Conservation (phyloP, 1,140 invertebrate species). For the Tetragonula clypearis region DNA sequence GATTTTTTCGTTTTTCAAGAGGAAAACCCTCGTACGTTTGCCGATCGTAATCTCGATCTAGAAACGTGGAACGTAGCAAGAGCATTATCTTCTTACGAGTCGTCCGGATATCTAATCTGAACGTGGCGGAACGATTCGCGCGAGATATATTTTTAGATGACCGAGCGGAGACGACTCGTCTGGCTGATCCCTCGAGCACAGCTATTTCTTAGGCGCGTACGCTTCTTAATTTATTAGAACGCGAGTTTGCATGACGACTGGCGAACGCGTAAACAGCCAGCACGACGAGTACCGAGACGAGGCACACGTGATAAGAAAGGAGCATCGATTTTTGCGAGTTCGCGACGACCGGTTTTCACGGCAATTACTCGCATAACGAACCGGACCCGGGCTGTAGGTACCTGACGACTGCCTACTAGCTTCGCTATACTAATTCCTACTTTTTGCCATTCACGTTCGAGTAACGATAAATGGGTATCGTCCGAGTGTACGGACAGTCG, state of each 20-base stretch:
- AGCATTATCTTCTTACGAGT: neutral
- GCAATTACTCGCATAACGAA: slow-evolving; percentile 40
- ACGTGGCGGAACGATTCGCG: too few relatives aligned
- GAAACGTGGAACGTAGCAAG: neutral
- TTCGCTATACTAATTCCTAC: neutral
- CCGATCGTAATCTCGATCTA: neutral
- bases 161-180: neutral
- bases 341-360: slow-evolving; percentile 17
- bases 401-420: neutral
- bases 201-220: neutral
- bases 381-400: slow-evolving; percentile 1
- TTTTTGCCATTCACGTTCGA: neutral
- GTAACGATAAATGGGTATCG: neutral
- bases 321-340: neutral
- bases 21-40: neutral
- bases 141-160: neutral
- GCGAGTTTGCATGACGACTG: slow-evolving; percentile 13
- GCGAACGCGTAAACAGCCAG: neutral
- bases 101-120: neutral
- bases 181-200: neutral
- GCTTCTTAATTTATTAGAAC: slow-evolving; percentile 14
- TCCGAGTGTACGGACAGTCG: neutral
- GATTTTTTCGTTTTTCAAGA: too few relatives aligned
- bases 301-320: neutral
- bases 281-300: neutral